Evolutionary conservation across 2,888 invertebrate species (phyloP).

Genomic region (Scelioninae gen. 2): DNA sequence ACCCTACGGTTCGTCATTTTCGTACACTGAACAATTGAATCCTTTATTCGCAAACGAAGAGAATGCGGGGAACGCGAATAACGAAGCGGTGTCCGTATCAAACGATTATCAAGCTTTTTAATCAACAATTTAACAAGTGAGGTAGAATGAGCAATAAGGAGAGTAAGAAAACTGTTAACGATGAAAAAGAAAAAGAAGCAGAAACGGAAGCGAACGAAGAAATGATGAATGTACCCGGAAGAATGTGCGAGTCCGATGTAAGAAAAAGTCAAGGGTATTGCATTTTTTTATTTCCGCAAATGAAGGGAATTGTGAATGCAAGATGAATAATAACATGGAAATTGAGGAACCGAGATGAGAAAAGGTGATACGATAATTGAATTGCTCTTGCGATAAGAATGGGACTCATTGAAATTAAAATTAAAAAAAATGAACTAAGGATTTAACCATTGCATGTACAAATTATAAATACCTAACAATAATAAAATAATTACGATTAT

Average conservation of each 20-base stretch:
- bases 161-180: constrained; percentile 49
- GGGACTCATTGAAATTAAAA: too few relatives aligned
- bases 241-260: constrained; percentile 30
- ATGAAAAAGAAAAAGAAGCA: constrained; percentile 48
- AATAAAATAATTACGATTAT: too few relatives aligned
- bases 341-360: not conserved
- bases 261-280: constrained; percentile 39
- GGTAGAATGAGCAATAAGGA: constrained; percentile 41
- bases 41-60: constrained; percentile 14
- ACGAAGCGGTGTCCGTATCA: constrained; percentile 42
- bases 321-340: constrained; percentile 40
- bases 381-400: not conserved
- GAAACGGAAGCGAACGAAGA: constrained; percentile 54
- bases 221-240: constrained; percentile 58
- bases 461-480: too few relatives aligned
- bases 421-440: too few relatives aligned
- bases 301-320: constrained; percentile 36
- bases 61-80: constrained; percentile 36
- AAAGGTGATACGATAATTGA: not conserved
- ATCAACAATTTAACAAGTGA: constrained; percentile 54
- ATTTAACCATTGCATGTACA: too few relatives aligned
- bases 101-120: constrained; percentile 45
- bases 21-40: not conserved
- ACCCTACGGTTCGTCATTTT: not conserved
- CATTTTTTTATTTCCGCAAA: constrained; percentile 40